Conservation (phyloP, 2,888 invertebrate genomes). For the Drosophila tripunctata region DNA sequence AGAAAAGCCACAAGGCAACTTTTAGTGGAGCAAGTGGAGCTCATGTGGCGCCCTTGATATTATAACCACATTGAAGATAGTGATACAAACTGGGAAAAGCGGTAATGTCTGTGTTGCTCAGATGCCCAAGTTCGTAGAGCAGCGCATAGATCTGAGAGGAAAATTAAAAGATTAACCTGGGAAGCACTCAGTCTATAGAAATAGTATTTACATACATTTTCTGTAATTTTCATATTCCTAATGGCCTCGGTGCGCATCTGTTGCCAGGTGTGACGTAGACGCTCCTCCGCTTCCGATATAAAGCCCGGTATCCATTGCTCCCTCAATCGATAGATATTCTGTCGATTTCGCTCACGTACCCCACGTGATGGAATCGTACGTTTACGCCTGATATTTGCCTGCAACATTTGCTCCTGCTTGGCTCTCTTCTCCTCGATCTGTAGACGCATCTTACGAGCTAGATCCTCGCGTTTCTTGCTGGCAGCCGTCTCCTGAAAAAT, state of each 20-base stretch:
- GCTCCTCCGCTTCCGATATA: constrained; percentile 87
- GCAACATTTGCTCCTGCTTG: constrained; percentile 70
- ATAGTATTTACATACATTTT: constrained; percentile 62
- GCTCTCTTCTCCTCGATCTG: constrained; percentile 85
- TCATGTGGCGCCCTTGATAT: constrained; percentile 52
- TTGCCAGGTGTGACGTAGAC: constrained; percentile 85
- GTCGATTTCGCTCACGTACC: constrained; percentile 74
- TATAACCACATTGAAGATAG: constrained; percentile 62
- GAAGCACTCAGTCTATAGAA: no score
- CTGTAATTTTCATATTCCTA: constrained; percentile 69
- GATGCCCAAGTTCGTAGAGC: constrained; percentile 72
- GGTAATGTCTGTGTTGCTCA: constrained; percentile 81
- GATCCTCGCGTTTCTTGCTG: constrained; percentile 91
- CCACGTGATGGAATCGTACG: constrained; percentile 85
- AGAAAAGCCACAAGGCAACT: background rate
- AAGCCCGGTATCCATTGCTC: constrained; percentile 81
- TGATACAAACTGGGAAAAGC: constrained; percentile 80
- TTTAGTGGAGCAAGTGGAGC: background rate
- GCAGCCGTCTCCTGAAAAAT: constrained; percentile 90
- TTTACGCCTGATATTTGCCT: constrained; percentile 45
- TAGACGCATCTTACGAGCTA: constrained; percentile 88
- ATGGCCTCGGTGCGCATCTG: constrained; percentile 75
- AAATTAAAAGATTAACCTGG: no score
- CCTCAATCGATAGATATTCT: constrained; percentile 53
- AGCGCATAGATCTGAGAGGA: constrained; percentile 78